Percentiles rank a stretch among this genome's conserved stretches.
These are phyloP conservation scores for Epizoanthus fatuus DNA, from an alignment of 92 coral and sea anemone species.

Conservation along the genomic window DNA sequence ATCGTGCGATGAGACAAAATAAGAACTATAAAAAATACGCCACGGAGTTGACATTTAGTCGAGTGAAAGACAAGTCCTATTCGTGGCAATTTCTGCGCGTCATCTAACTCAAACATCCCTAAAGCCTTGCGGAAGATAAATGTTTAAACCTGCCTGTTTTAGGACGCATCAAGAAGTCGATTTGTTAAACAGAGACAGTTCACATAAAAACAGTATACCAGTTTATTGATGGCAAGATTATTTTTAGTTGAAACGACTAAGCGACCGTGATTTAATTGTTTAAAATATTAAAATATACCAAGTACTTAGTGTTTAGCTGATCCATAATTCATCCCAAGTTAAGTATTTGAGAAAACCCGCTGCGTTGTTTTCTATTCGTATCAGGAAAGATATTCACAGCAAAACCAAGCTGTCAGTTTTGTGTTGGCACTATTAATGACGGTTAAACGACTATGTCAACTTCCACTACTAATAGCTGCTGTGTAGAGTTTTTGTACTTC, in stretches of 20 bases:
- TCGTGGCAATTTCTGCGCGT: neutral
- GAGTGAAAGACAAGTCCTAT: neutral
- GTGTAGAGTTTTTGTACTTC: slow-evolving; percentile 4
- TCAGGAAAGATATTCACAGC: neutral
- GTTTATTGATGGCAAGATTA: neutral
- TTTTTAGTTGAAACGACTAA: neutral
- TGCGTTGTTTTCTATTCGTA: neutral
- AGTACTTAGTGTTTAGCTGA: slow-evolving; percentile 3
- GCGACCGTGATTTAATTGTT: slow-evolving; percentile 34
- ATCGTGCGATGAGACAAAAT: too few species aligned
- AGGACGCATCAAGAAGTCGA: neutral
- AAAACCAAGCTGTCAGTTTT: neutral
- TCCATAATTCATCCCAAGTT: slow-evolving; percentile 30
- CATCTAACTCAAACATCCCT: neutral
- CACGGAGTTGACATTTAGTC: neutral
- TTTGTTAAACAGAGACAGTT: neutral
- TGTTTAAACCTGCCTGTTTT: neutral
- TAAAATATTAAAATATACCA: slow-evolving; percentile 35
- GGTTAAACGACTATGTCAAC: neutral
- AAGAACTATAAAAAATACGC: neutral
- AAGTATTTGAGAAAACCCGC: slow-evolving; percentile 15
- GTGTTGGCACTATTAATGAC: slow-evolving; percentile 8
- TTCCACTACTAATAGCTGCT: neutral
- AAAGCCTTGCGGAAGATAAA: neutral
- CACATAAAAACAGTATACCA: neutral